Evolutionary conservation across 2,797 vertebrate species (phyloP).

Genomic region (Diplodus puntazzo): DNA sequence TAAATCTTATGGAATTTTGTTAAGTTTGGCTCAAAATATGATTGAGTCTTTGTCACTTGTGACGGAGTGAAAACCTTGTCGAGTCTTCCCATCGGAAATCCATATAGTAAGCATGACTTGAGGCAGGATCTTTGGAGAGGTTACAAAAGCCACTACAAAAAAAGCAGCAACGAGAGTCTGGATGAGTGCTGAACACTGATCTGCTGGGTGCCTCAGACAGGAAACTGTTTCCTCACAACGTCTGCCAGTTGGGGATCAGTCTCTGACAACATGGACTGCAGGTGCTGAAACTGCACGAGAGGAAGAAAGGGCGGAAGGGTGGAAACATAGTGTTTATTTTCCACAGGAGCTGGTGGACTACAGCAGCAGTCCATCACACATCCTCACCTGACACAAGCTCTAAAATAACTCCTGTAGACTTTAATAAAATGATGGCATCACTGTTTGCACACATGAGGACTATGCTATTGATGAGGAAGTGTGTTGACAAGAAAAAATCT

Average conservation of each 20-base stretch:
- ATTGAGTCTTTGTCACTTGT: slow-evolving; percentile 12
- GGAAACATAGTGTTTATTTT: slow-evolving; percentile 74
- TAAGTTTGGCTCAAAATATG: slow-evolving; percentile 4
- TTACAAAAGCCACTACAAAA: slow-evolving; percentile 54
- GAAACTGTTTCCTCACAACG: slow-evolving; percentile 82
- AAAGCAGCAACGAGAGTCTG: slow-evolving; percentile 51
- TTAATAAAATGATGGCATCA: not conserved
- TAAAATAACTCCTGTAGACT: slow-evolving; percentile 27
- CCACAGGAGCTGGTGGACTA: slow-evolving; percentile 52
- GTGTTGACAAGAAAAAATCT: not conserved
- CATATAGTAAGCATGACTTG: slow-evolving; percentile 52
- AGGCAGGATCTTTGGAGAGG: slow-evolving; percentile 45
- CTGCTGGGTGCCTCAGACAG: slow-evolving; percentile 59
- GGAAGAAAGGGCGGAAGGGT: slow-evolving; percentile 39
- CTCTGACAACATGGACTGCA: slow-evolving; percentile 87
- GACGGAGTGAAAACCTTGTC: slow-evolving; percentile 18
- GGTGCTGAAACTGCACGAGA: slow-evolving; percentile 88
- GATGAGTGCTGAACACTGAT: slow-evolving; percentile 52
- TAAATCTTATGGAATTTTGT: not conserved
- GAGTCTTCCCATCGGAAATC: slow-evolving; percentile 67
- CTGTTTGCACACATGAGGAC: not conserved
- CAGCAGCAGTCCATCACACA: slow-evolving; percentile 38
- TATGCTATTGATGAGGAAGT: not conserved
- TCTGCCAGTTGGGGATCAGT: slow-evolving; percentile 88
- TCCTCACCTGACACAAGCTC: slow-evolving; percentile 19